A percentile compares a stretch with the other conserved stretches of the same genome.
Conservation (phyloP, 2,113 vertebrate species). For the Ictidomys tridecemlineatus region DNA sequence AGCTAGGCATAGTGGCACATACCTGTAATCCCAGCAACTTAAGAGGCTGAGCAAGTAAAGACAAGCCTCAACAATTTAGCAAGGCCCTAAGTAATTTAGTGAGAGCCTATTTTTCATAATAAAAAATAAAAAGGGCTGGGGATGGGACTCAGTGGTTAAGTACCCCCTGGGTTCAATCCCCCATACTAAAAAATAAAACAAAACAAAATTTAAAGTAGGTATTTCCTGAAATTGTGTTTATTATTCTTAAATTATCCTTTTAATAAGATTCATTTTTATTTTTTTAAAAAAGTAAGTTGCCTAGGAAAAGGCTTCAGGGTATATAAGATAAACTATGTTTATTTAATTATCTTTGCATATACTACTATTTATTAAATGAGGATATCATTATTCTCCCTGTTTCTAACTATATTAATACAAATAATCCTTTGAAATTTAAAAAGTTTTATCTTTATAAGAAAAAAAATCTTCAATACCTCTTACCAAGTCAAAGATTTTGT, state of each 20-base stretch:
- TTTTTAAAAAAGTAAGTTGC: neutral
- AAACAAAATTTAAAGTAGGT: constrained; percentile 4
- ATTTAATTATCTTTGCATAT: neutral
- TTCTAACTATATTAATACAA: neutral
- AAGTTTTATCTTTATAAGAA: neutral
- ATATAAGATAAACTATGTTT: neutral
- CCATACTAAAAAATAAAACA: neutral
- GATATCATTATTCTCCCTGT: neutral
- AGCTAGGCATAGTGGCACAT: too few relatives aligned
- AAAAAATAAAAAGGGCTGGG: too few relatives aligned
- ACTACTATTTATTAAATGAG: neutral
- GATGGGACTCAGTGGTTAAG: too few relatives aligned
- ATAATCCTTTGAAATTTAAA: neutral
- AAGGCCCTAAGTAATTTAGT: too few relatives aligned
- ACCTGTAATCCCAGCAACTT: too few relatives aligned
- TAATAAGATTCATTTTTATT: neutral
- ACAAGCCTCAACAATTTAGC: too few relatives aligned
- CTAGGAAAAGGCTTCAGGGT: neutral
- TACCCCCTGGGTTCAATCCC: too few relatives aligned
- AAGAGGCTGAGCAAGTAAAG: too few relatives aligned
- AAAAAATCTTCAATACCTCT: neutral
- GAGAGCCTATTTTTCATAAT: too few relatives aligned
- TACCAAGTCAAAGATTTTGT: neutral
- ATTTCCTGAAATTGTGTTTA: neutral
- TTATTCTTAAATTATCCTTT: constrained; percentile 36